phyloP scores from a whole-genome alignment of 2,888 invertebrate genomes.

The Arge pagana region DNA sequence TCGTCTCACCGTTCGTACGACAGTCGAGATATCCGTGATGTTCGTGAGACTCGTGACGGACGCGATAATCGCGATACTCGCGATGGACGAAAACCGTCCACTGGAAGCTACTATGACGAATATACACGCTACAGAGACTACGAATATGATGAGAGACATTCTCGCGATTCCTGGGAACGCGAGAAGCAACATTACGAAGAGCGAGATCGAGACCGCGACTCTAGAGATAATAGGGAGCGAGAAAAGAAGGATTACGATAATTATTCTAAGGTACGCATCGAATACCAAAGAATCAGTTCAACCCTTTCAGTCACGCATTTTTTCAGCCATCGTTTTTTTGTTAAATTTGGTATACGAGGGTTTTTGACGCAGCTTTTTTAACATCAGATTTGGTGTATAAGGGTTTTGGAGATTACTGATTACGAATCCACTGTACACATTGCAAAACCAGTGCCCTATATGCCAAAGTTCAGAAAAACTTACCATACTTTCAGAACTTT shows the following conservation, averaged over 20 bases:
- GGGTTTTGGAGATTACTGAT: no score
- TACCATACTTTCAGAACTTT: no score
- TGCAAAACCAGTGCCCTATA: no score
- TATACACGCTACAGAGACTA: conserved; percentile 48
- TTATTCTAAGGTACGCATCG: conserved; percentile 48
- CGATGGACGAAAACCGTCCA: conserved; percentile 40
- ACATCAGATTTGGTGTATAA: no score
- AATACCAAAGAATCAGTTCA: no score
- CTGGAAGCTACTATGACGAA: conserved; percentile 38
- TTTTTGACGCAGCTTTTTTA: no score
- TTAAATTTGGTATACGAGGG: no score
- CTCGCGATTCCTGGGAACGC: conserved; percentile 50
- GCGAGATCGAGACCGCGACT: conserved; percentile 28
- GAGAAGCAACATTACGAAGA: conserved; percentile 52
- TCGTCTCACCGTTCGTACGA: conserved; percentile 47
- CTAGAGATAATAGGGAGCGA: conserved; percentile 36
- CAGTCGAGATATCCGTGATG: conserved; percentile 41
- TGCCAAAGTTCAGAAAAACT: no score
- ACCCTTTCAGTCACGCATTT: no score
- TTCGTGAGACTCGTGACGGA: conserved; percentile 39
- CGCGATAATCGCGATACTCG: conserved; percentile 44
- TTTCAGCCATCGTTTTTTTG: no score
- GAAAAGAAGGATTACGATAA: conserved; percentile 55
- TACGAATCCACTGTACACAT: no score
- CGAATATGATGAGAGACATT: conserved; percentile 53